Evolutionary conservation across 2,113 vertebrate species (phyloP), one percentile per base, ranked within the genome.

Genomic region (Pantherophis guttatus): DNA sequence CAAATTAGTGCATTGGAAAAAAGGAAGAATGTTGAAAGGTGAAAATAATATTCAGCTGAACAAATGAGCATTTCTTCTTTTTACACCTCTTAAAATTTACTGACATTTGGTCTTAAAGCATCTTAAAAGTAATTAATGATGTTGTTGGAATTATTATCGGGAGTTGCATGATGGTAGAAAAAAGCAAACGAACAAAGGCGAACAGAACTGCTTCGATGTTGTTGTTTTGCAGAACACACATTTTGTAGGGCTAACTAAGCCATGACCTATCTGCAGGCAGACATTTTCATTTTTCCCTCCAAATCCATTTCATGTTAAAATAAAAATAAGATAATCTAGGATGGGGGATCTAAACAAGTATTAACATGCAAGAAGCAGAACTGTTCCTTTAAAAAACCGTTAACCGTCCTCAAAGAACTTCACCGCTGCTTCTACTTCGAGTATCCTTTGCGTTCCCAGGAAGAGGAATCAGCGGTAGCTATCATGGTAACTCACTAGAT

Each of bases 401-500:
- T 0, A 15, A 50, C 91, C 70, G 62, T 0, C 0, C 4, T 85
- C 59, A 24, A 58, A 91, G 93, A 92, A 93, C 93, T 91, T 94
- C 8, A 8, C 50, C 26, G n/a, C 39, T 33, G 4, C 15, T 29
- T 4, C 15, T 39, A 62, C 62, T 0, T 15, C 92, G 94, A 96
- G 91, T 1, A 11, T 87, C 91, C 8, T 5, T 59, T 33, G 91
- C 93, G 48, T 95, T 90, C 95, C 94, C 88, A 3, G 19, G 39
- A 7, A 75, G 0, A 3, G 50, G 93, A 94, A 94, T 93, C 86
- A 95, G 96, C 93, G 19, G 96, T 94, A 53, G 97, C 96, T 92
- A 95, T 94, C 93, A 89, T 33, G 90, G 95, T 54, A 93, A 93
- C 94, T 87, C 92, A 54, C 93, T 39, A 90, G 95, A 97, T 97